Conservation (phyloP, 2,113 vertebrate genomes). For the Chinchilla lanigera region DNA sequence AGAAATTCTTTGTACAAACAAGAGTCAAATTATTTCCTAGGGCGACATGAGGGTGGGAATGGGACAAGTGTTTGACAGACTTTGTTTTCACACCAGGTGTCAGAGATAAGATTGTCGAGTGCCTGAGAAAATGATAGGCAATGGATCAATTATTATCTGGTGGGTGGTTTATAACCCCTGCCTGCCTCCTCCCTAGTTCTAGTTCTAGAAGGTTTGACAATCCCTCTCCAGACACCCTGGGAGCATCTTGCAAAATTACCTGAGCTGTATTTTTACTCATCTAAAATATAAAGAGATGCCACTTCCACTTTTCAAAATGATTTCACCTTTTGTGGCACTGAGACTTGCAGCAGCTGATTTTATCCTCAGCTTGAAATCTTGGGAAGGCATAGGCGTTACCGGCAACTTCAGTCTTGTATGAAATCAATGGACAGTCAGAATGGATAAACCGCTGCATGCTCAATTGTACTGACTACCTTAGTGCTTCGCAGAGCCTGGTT, state of each 20-base stretch:
- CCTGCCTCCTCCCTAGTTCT: neutral
- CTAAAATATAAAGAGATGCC: neutral
- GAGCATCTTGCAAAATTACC: neutral
- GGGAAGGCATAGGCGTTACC: neutral
- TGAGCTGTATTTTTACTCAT: neutral
- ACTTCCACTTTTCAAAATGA: neutral
- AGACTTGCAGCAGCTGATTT: neutral
- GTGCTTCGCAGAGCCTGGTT: neutral
- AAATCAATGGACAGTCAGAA: neutral
- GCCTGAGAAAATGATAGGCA: neutral
- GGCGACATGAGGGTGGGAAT: neutral
- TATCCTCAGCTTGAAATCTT: neutral
- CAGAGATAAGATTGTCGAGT: slow-evolving; percentile 31
- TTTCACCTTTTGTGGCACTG: neutral
- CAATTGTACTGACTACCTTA: neutral
- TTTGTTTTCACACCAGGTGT: slow-evolving; percentile 47
- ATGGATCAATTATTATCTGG: neutral
- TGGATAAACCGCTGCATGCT: neutral
- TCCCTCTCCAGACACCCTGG: neutral
- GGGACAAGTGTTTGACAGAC: neutral
- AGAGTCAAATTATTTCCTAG: slow-evolving; percentile 37
- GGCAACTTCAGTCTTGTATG: neutral
- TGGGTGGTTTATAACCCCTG: neutral
- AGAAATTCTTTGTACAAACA: slow-evolving; percentile 38
- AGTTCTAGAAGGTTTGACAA: neutral